These are phyloP conservation scores for Hypolimnas misippus DNA, from an alignment of 2,888 invertebrate species.

Conservation along the genomic window DNA sequence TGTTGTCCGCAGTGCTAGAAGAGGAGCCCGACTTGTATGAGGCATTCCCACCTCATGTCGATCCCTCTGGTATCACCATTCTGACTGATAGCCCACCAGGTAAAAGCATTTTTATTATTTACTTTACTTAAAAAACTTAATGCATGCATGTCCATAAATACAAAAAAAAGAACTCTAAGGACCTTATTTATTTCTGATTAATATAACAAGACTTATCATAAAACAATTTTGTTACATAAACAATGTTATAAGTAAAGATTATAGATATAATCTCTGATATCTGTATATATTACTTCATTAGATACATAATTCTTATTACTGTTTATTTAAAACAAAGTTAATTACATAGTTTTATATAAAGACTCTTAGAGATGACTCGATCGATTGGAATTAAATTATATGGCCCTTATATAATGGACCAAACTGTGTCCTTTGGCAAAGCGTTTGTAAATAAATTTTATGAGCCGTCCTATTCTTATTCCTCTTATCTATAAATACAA, in stretches of 20 bases:
- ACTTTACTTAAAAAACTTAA: too few relatives aligned
- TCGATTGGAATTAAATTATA: neutral
- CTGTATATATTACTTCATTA: neutral
- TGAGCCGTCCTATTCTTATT: neutral
- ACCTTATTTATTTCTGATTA: neutral
- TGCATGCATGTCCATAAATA: too few relatives aligned
- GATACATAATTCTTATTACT: neutral
- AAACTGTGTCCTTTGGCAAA: neutral
- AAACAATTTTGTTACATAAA: constrained; percentile 11
- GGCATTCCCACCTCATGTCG: constrained; percentile 92
- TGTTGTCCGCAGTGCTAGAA: constrained; percentile 89
- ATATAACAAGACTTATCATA: neutral
- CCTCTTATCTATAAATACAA: neutral
- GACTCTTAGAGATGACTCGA: neutral
- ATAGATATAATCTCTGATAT: neutral
- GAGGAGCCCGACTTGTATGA: constrained; percentile 90
- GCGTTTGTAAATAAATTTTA: neutral
- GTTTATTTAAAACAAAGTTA: too few relatives aligned
- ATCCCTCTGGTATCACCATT: constrained; percentile 90
- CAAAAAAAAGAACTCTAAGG: too few relatives aligned
- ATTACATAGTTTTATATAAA: constrained; percentile 5
- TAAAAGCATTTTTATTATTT: constrained; percentile 41
- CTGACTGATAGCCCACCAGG: constrained; percentile 86
- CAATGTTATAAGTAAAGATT: constrained; percentile 5
- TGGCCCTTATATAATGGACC: neutral